A percentile compares a stretch with the other conserved stretches of the same genome.
Conservation (phyloP, 2,113 vertebrate genomes). For the Marmota monax region DNA sequence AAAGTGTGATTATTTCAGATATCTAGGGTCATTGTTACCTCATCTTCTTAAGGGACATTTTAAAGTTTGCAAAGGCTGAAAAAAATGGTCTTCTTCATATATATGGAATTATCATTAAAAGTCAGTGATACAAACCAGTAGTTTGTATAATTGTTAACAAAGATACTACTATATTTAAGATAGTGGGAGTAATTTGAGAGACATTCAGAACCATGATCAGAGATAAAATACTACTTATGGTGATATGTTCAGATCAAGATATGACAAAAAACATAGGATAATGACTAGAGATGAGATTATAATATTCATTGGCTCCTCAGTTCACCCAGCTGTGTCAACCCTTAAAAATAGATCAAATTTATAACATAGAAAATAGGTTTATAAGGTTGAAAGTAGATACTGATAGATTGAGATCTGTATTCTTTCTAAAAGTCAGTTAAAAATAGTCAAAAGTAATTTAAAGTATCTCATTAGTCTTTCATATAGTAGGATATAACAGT, state of each 20-base stretch:
- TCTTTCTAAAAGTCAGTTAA: neutral
- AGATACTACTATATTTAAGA: neutral
- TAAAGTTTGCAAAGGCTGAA: conserved; percentile 25
- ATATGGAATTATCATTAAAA: neutral
- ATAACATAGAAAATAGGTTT: neutral
- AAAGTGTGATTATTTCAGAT: neutral
- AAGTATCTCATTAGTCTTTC: conserved; percentile 9
- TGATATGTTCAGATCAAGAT: neutral
- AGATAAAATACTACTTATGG: neutral
- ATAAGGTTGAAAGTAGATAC: neutral
- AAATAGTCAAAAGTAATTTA: conserved; percentile 5
- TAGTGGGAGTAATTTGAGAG: conserved; percentile 35
- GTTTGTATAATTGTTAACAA: neutral
- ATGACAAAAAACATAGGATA: neutral
- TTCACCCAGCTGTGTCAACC: neutral
- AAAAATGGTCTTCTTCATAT: neutral
- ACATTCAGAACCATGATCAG: neutral
- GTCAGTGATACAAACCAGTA: neutral
- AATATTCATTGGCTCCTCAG: neutral
- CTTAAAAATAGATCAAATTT: neutral
- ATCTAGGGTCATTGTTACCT: neutral
- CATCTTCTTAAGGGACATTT: conserved; percentile 23
- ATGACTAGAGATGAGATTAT: neutral
- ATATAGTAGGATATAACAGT: neutral
- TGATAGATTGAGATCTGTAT: neutral